Conservation (phyloP, 2,113 vertebrate genomes). For the Strix aluco region DNA sequence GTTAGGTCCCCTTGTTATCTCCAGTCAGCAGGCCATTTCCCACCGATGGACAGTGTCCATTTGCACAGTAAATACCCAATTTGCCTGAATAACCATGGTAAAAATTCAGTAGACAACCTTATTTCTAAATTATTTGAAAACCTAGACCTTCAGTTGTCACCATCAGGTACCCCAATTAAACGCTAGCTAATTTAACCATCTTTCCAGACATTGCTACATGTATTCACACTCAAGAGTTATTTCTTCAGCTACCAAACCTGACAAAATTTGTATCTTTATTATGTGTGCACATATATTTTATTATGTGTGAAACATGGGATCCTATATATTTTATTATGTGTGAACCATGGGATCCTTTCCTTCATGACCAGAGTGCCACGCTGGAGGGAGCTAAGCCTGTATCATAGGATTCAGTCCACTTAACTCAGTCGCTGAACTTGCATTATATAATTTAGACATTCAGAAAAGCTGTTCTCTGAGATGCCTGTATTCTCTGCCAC, state of each 20-base stretch:
- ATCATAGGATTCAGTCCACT: background rate
- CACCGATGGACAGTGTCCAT: background rate
- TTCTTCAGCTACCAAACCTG: background rate
- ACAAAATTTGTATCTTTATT: background rate
- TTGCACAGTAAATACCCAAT: conserved; percentile 9
- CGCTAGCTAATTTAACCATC: background rate
- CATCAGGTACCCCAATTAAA: background rate
- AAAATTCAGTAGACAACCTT: background rate
- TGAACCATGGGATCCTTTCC: background rate
- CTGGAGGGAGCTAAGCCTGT: background rate
- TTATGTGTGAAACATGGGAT: background rate
- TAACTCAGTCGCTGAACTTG: background rate
- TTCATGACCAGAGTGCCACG: background rate
- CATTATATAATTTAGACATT: background rate
- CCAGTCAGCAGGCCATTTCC: background rate
- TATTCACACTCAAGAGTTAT: background rate
- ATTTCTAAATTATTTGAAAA: conserved; percentile 5
- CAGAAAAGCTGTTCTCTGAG: background rate
- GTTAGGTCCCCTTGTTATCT: conserved; percentile 26
- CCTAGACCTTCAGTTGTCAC: background rate
- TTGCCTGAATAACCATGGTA: background rate
- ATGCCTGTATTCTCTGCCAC: background rate
- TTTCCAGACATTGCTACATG: background rate
- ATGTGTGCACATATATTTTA: background rate
- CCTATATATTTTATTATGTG: background rate